Evolutionary conservation across 2,113 vertebrate genomes (phyloP), one percentile per base, ranked within the genome.

Genomic region (Ciconia maguari): DNA sequence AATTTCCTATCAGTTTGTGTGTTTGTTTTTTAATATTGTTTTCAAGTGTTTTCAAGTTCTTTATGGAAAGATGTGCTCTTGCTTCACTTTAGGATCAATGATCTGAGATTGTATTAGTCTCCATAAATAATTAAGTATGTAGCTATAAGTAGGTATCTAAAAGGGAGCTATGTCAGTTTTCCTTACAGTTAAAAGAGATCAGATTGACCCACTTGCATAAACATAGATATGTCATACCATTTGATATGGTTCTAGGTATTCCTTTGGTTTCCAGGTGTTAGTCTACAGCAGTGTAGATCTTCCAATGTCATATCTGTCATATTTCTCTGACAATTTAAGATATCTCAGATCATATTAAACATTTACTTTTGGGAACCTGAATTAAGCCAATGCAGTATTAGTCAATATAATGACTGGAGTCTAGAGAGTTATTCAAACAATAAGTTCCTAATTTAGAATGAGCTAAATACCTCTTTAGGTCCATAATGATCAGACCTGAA

Each of bases 21-120:
- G 12, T 54, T 82, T 72, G 11, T 7, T 42, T 64, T 64, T 87
- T 57, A 61, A 68, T 41, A 57, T 7, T 41, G 6, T 51, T 83
- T 90, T 52, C 29, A 72, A 54, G 4, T 41, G 4, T 3, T 10
- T 65, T 15, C 38, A 38, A 38, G 38, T 38, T 38, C 38, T 38
- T 54, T 78, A 82, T 22, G 55, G 14, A 78, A 89, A 51, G 1
- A 46, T 34, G 3, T 48, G 2, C 2, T 83, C 41, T 44, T 77
- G 16, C 4, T 81, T 81, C 85, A 49, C 4, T 69, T 75, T 55
- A 26, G 8, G 21, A 69, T 77, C 30, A 58, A 10, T 69, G 34
- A 52, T 24, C 20, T 60, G 29, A 78, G 16, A 34, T 29, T 0
- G 0, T 72, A 64, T 13, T 48, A 29, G 64, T 38, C 24, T 52